These are phyloP conservation scores for Phaetusa simplex DNA, from an alignment of 2,113 vertebrate genomes.

Conservation along the genomic window DNA sequence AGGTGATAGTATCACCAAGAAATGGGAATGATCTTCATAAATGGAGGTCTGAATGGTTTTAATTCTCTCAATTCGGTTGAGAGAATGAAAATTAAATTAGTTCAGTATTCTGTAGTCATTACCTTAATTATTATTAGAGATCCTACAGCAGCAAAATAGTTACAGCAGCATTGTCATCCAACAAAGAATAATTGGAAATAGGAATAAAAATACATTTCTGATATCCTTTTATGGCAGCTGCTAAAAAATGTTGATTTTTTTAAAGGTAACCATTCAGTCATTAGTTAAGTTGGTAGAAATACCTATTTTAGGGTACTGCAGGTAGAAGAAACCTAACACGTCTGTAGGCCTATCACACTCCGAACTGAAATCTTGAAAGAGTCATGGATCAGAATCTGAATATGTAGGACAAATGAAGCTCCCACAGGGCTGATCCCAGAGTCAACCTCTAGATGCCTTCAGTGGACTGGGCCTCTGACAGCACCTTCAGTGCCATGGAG, in stretches of 20 bases:
- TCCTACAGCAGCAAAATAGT: background rate
- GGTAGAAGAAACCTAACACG: background rate
- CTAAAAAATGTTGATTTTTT: background rate
- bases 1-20: background rate
- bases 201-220: background rate
- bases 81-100: too few relatives aligned
- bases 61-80: background rate
- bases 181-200: background rate
- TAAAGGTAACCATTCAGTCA: background rate
- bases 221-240: background rate
- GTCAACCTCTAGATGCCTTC: background rate
- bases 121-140: background rate
- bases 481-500: background rate
- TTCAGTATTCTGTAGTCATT: background rate
- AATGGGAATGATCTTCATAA: background rate
- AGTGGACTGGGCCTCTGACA: background rate
- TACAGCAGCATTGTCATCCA: background rate
- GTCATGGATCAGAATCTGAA: background rate
- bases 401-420: background rate
- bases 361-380: background rate
- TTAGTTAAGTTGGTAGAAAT: background rate
- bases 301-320: background rate
- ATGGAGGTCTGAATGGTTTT: background rate
- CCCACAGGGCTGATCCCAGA: background rate
- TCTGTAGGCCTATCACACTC: background rate